Evolutionary conservation across 1,140 invertebrate species (phyloP), one percentile per base, ranked within the genome.

Genomic region (Stegodyphus dumicola): DNA sequence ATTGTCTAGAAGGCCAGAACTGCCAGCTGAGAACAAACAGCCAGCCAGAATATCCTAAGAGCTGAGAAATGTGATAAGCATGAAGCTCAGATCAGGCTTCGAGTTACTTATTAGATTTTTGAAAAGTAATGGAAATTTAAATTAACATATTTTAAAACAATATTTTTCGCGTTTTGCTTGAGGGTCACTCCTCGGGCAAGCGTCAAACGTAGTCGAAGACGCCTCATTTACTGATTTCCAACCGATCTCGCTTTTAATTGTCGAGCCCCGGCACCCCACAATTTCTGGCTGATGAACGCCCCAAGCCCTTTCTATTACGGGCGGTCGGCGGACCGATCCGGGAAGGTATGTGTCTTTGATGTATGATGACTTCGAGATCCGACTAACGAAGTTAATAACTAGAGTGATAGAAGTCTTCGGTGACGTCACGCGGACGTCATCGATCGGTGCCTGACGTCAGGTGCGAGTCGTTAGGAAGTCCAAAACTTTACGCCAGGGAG

Each of bases 371-470:
- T 67, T 81, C 78, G 73, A 69, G 78, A 67, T 67, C 33, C 66
- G 66, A 11, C 52, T 81, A 81, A 81, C 78, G 78, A 81, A 81
- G 78, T 81, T 81, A 81, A 81, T 81, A 54, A 73, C 78, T 56
- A 69, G 73, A 71, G 64, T 81, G 78, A 81, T 81, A 81, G 78
- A 69, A 67, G 71, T 71, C 54, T 60, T 11, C 17, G 7, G 78
- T 81, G 78, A 81, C 78, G 78, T 81, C 78, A 81, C 78, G 7
- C 33, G 52, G 78, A 81, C 78, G 78, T 81, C 78, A 81, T 81
- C 78, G 78, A 81, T 81, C 78, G 53, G 33, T 33, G 33, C 33
- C 33, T 33, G 33, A 33, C 33, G 33, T 13, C 54, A 49, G 66
- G 67, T 71, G 66, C 66, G 66, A 67, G 66, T 67, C 33, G 66